phyloP scores from a whole-genome alignment of 1,140 invertebrate species.

The Pteromalus puparum region DNA sequence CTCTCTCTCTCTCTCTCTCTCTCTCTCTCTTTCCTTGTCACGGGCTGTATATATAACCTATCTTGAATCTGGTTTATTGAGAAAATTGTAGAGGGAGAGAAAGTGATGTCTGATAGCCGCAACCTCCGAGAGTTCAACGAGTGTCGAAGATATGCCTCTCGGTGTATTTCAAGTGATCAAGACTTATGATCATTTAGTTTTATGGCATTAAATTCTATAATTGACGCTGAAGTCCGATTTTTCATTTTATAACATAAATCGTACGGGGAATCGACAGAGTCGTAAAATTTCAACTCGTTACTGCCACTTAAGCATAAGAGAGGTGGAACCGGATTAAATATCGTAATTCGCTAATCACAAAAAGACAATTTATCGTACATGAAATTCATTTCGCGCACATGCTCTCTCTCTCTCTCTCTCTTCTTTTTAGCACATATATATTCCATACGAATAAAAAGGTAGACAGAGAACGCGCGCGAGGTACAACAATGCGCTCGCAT shows the following conservation, averaged over 20 bases:
- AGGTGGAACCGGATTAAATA: background rate
- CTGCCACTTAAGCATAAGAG: background rate
- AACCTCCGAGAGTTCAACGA: background rate
- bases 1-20: background rate
- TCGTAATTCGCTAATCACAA: background rate
- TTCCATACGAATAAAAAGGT: background rate
- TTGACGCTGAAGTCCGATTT: too few relatives aligned
- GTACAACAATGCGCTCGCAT: background rate
- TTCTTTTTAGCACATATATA: background rate
- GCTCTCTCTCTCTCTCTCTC: background rate
- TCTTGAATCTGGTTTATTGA: background rate
- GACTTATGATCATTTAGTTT: too few relatives aligned
- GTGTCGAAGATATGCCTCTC: too few relatives aligned
- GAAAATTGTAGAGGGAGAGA: background rate
- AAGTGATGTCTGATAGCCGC: background rate
- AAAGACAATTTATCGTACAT: background rate
- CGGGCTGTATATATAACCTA: background rate
- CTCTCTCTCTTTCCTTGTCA: background rate
- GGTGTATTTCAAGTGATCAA: too few relatives aligned
- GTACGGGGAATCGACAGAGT: background rate
- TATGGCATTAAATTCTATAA: too few relatives aligned
- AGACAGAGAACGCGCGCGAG: background rate
- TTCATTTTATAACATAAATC: too few relatives aligned
- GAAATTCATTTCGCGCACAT: background rate
- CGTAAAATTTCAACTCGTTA: background rate